These are phyloP conservation scores for Romanogobio albipinnatus DNA, from an alignment of 2,113 vertebrate species.

Conservation along the genomic window DNA sequence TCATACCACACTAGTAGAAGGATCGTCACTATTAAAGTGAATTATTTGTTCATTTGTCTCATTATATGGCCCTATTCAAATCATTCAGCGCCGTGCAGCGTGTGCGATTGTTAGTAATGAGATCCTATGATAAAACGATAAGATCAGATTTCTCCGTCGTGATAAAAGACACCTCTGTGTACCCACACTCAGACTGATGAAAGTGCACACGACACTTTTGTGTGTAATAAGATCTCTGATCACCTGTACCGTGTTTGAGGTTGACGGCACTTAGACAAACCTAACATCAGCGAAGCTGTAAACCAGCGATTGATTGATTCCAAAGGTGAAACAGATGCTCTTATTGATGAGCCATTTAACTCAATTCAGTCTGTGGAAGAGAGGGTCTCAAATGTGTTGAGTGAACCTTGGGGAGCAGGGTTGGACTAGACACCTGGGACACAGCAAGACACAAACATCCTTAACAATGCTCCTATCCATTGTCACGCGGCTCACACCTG, in stretches of 20 bases:
- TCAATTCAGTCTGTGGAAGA: constrained; percentile 37
- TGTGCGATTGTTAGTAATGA: constrained; percentile 45
- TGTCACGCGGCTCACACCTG: constrained; percentile 10
- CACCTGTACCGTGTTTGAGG: constrained; percentile 50
- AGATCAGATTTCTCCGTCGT: constrained; percentile 45
- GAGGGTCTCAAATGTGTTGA: constrained; percentile 55
- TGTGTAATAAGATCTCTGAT: constrained; percentile 56
- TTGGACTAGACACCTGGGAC: constrained; percentile 42
- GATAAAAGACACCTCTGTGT: constrained; percentile 49
- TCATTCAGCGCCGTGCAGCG: constrained; percentile 12
- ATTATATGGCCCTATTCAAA: constrained; percentile 32
- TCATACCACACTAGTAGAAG: constrained; percentile 13
- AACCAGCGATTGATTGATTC: constrained; percentile 70
- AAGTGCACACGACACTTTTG: constrained; percentile 32
- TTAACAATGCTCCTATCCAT: neutral
- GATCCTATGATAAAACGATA: constrained; percentile 29
- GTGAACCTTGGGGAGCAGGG: constrained; percentile 45
- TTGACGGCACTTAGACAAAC: constrained; percentile 44
- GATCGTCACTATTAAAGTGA: constrained; percentile 44
- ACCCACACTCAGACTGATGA: constrained; percentile 29
- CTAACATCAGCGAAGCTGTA: constrained; percentile 41
- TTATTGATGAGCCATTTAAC: constrained; percentile 68
- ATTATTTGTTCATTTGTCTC: constrained; percentile 32
- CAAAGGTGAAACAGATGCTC: constrained; percentile 62
- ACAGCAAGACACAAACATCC: constrained; percentile 20